Evolutionary conservation across 2,797 vertebrate species (phyloP).

Genomic region (Cuniculus paca): DNA sequence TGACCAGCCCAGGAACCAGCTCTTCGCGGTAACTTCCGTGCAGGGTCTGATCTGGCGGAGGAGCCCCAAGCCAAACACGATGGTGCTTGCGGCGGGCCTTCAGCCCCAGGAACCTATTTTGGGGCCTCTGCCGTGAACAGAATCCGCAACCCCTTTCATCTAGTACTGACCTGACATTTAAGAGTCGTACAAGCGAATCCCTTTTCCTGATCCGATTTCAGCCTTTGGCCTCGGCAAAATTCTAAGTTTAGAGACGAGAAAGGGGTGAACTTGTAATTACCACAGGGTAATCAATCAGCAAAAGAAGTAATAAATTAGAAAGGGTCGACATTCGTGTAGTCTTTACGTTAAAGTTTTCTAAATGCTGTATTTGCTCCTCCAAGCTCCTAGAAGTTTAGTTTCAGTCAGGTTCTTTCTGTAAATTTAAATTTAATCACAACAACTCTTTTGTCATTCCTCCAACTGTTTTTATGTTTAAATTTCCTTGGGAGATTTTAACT

Average conservation of each 20-base stretch:
- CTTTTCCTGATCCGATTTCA: constrained; percentile 41
- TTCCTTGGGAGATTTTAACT: constrained; percentile 51
- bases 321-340: neutral
- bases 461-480: constrained; percentile 36
- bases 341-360: neutral
- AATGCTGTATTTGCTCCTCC: neutral
- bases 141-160: constrained; percentile 55
- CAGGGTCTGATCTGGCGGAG: neutral
- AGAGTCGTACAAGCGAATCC: neutral
- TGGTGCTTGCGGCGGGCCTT: neutral
- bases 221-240: constrained; percentile 24
- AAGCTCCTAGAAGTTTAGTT: neutral
- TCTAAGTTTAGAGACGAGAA: neutral
- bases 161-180: constrained; percentile 63
- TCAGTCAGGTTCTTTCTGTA: neutral
- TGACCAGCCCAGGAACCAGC: neutral
- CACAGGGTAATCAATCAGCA: neutral
- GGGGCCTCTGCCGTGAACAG: neutral
- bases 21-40: neutral
- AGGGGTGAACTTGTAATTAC: neutral
- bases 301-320: neutral
- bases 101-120: constrained; percentile 59
- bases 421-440: constrained; percentile 64
- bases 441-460: constrained; percentile 45
- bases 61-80: constrained; percentile 42